phyloP scores from a whole-genome alignment of 1,140 invertebrate species.

The Elymnias hypermnestra region DNA sequence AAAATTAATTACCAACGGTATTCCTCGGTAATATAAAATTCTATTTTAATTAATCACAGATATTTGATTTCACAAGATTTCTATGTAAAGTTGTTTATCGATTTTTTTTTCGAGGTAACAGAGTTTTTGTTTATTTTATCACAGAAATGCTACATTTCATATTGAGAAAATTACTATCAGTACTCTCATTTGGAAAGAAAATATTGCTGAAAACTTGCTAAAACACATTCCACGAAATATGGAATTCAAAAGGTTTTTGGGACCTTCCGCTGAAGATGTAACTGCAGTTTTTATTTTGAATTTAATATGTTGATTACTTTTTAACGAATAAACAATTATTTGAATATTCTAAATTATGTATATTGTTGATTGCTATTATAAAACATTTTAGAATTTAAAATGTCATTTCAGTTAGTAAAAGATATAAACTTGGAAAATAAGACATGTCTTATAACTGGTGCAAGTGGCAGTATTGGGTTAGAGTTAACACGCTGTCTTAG shows the following conservation, averaged over 20 bases:
- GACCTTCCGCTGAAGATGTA: slow-evolving; percentile 12
- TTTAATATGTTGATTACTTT: too few relatives aligned
- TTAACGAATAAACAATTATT: too few relatives aligned
- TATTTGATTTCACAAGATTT: too few relatives aligned
- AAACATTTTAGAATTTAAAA: neutral
- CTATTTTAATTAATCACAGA: too few relatives aligned
- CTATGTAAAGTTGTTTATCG: too few relatives aligned
- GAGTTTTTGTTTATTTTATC: too few relatives aligned
- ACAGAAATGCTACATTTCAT: neutral
- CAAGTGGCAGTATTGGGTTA: slow-evolving; percentile 93
- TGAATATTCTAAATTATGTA: too few relatives aligned
- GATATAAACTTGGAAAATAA: slow-evolving; percentile 87
- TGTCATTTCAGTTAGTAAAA: slow-evolving; percentile 80
- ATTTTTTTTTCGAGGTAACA: too few relatives aligned
- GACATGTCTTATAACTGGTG: slow-evolving; percentile 91
- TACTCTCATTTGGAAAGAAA: slow-evolving; percentile 1
- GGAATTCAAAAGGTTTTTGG: slow-evolving; percentile 5
- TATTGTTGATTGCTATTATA: too few relatives aligned
- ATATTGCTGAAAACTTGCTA: slow-evolving; percentile 1
- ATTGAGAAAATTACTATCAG: slow-evolving; percentile 2
- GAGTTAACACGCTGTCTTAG: slow-evolving; percentile 92
- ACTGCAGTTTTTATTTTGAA: neutral
- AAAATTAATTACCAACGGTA: neutral
- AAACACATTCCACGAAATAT: slow-evolving; percentile 7
- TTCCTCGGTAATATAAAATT: neutral